Evolutionary conservation across 2,113 vertebrate species (phyloP), one percentile per base, ranked within the genome.

Genomic region (Saccopteryx bilineata): DNA sequence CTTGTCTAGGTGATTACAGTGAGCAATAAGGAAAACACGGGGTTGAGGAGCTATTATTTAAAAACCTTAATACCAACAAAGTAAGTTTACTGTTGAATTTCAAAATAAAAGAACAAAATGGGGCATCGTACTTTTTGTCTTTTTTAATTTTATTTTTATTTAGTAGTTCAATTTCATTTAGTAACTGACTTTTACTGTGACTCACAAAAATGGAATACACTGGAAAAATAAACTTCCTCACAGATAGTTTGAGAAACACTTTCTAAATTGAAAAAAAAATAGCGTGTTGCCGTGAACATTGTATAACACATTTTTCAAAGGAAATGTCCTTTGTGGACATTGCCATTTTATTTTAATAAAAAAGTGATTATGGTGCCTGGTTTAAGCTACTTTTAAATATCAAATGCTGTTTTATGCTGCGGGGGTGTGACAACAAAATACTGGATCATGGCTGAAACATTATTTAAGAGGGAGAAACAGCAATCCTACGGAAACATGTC

Each of bases 371-470:
- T 61, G 14, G 50, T 46, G 9, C 28, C 63, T 28, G 63, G 39
- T 86, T 83, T 76, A 83, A 96, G 65, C 39, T 96, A 88, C 68
- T 96, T 96, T 86, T 90, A 84, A 91, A 79, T 87, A 87, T 92
- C 23, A 74, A 61, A 26, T 87, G 12, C 80, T 90, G 5, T 92
- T 88, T 71, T 61, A 66, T 87, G 56, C 79, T 80, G 48, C 61
- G 65, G 24, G 56, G 9, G 26, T 76, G 17, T 68, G 72, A 85
- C 91, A 91, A 69, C 63, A 72, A 65, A 82, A 93, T 95, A 72
- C 56, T 33, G 26, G 94, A 79, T 95, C 90, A 63, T 87, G 48
- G 46, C 89, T 52, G 65, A 66, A 56, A 93, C 58, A 66, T 96
- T 94, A 97, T 87, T 93, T 87, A 85, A 71, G 69, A 18, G 48